phyloP scores from a whole-genome alignment of 2,888 invertebrate genomes.

The Lepidochitona cinerea region DNA sequence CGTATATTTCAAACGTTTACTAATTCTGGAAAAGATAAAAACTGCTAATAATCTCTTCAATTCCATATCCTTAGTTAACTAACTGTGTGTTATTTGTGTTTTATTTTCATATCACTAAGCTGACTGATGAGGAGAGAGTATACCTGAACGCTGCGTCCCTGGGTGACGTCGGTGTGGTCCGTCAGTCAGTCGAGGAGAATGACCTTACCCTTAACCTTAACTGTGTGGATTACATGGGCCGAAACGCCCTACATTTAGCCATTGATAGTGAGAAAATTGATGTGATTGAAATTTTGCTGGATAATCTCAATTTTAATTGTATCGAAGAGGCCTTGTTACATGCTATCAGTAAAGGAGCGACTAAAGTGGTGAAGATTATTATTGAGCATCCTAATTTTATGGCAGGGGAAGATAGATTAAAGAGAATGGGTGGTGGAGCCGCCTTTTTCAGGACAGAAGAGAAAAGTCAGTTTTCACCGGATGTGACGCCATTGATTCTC shows the following conservation, averaged over 20 bases:
- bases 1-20: no score
- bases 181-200: slow-evolving; percentile 66
- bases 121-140: slow-evolving; percentile 70
- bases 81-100: no score
- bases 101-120: no score
- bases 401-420: slow-evolving; percentile 68
- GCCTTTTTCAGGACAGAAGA: slow-evolving; percentile 70
- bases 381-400: slow-evolving; percentile 73
- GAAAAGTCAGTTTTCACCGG: slow-evolving; percentile 77
- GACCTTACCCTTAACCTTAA: slow-evolving; percentile 66
- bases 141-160: slow-evolving; percentile 69
- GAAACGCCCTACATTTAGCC: slow-evolving; percentile 80
- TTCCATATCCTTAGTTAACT: no score
- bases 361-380: slow-evolving; percentile 76
- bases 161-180: slow-evolving; percentile 68
- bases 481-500: slow-evolving; percentile 80
- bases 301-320: slow-evolving; percentile 75
- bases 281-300: slow-evolving; percentile 78
- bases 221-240: slow-evolving; percentile 75
- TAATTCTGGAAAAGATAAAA: no score
- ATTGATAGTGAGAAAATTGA: slow-evolving; percentile 77
- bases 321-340: slow-evolving; percentile 80
- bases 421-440: slow-evolving; percentile 65
- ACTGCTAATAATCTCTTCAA: no score
- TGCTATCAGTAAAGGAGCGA: slow-evolving; percentile 78